Percentiles rank a stretch among this genome's conserved stretches.
phyloP scores from a whole-genome alignment of 2,888 invertebrate genomes.

The Trissoscelio sp. region DNA sequence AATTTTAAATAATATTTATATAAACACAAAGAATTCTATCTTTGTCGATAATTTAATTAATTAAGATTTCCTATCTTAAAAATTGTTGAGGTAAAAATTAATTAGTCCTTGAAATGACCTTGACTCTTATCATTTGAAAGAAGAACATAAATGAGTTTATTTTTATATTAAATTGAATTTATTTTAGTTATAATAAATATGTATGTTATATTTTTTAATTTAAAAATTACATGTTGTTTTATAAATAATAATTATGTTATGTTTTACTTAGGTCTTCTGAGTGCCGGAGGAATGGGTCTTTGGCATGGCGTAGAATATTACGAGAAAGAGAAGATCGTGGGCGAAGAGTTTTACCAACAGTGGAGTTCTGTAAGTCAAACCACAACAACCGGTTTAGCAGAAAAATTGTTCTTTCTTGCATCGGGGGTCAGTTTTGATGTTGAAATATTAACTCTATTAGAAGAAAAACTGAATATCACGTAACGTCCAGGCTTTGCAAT shows the following conservation, averaged over 20 bases:
- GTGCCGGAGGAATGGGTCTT: constrained; percentile 97
- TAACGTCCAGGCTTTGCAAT: too few species aligned
- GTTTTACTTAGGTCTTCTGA: constrained; percentile 88
- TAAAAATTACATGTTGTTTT: background rate
- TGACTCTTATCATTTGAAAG: too few species aligned
- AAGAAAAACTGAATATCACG: constrained; percentile 5
- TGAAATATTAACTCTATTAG: background rate
- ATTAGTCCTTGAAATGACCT: too few species aligned
- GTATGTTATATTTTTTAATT: too few species aligned
- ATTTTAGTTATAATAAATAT: too few species aligned
- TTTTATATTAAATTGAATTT: too few species aligned
- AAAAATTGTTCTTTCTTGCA: constrained; percentile 15
- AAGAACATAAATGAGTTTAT: too few species aligned
- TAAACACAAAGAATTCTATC: too few species aligned
- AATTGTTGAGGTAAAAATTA: too few species aligned
- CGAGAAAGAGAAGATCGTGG: constrained; percentile 96
- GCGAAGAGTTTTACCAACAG: constrained; percentile 95
- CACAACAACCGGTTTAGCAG: constrained; percentile 44
- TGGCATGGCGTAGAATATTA: constrained; percentile 99
- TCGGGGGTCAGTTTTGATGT: constrained; percentile 26
- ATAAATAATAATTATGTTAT: constrained; percentile 27
- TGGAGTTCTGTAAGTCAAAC: constrained; percentile 92
- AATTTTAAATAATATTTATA: too few species aligned
- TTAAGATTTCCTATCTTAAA: too few species aligned
- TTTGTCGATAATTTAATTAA: too few species aligned